Percentiles rank a stretch among this genome's conserved stretches.
Evolutionary conservation across 2,888 invertebrate genomes (phyloP).

Genomic region (Hydraecia micacea): DNA sequence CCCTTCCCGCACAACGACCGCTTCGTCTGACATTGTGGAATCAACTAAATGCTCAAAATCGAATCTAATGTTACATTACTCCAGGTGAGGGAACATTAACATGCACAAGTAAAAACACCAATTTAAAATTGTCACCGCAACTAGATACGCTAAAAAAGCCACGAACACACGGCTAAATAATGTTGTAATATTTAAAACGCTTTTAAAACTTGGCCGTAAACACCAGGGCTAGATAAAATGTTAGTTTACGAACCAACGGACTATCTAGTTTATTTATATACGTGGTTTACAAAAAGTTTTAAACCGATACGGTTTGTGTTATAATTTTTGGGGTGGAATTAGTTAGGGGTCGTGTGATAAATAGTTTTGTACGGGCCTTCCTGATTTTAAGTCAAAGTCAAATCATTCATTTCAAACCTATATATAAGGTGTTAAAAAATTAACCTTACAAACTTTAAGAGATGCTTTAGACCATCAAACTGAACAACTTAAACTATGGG

Average conservation of each 20-base stretch:
- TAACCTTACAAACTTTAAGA: too few species aligned
- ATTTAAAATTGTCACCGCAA: background rate
- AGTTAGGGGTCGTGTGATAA: conserved; percentile 1
- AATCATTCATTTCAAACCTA: background rate
- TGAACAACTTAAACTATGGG: too few species aligned
- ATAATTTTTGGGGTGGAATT: conserved; percentile 24
- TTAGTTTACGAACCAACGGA: conserved; percentile 47
- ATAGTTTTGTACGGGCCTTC: background rate
- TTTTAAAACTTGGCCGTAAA: conserved; percentile 43
- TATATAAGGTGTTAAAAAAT: too few species aligned
- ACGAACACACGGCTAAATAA: conserved; percentile 24
- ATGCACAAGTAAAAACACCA: background rate
- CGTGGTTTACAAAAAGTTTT: conserved; percentile 49
- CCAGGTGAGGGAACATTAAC: too few species aligned
- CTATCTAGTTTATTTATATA: conserved; percentile 52
- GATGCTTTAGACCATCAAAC: too few species aligned
- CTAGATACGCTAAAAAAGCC: conserved; percentile 16
- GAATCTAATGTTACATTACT: too few species aligned
- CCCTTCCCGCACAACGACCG: too few species aligned
- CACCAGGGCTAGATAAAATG: conserved; percentile 47
- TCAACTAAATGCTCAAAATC: too few species aligned
- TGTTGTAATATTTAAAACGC: conserved; percentile 48
- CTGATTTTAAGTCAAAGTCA: background rate
- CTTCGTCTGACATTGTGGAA: too few species aligned
- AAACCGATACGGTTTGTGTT: conserved; percentile 25